Evolutionary conservation across 2,113 vertebrate genomes (phyloP), one percentile per base, ranked within the genome.

Genomic region (Todiramphus chloris): DNA sequence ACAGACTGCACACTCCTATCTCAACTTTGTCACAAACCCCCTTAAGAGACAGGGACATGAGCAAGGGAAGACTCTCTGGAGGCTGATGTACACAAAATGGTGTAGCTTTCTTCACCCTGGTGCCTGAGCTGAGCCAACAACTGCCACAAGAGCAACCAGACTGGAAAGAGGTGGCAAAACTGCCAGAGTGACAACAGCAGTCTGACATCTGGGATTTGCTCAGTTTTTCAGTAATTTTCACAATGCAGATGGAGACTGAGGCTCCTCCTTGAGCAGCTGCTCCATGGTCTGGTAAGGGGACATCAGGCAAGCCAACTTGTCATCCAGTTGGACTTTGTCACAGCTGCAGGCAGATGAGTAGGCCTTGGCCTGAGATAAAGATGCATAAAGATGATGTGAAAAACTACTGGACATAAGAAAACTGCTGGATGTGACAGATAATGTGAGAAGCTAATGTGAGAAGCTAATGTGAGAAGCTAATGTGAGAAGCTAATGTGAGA

Each of bases 81-180:
- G 66, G 50, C 13, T 16, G 4, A 39, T 2, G 3, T 6, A 67
- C 13, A 21, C 0, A 0, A 1, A 14, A 17, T 0, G 3, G 41
- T 16, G 24, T 16, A 64, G 37, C 19, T 66, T 8, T 58, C 21
- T 43, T n/a, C 35, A 14, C n/a, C 18, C 41, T 25, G 19, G 24
- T 66, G 50, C 30, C 23, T n/a, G 5, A 13, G 44, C 16, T 33
- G 23, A 75, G 66, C 18, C 21, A 6, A 5, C 8, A 56, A 20
- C 5, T 25, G 24, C 30, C 66, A 39, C 9, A 16, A 30, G 4
- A 89, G 44, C 24, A 64, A 37, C 19, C 21, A 60, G 33, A 82
- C 9, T 28, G 30, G 35, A 69, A 80, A 31, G 20, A 87, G 8
- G 21, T 25, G 10, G 11, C 0, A 1, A 83, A 89, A 33, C 44